Evolutionary conservation across 1,140 invertebrate genomes (phyloP).

Genomic region (Lerema accius): DNA sequence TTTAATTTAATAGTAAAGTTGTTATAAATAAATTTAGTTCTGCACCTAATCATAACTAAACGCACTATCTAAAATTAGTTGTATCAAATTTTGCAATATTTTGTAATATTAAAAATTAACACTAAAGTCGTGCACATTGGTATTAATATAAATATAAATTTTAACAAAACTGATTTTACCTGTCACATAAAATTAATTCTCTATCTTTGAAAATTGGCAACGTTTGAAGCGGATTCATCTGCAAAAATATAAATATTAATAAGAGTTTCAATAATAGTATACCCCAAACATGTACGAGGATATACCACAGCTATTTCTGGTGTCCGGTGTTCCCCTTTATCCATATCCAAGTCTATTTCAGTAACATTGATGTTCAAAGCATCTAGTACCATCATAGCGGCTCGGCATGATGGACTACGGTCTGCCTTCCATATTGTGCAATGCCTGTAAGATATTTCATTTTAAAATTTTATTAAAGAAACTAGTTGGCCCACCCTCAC

Average conservation of each 20-base stretch:
- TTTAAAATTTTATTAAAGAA: too few species aligned
- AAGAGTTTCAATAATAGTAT: background rate
- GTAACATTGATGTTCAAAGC: constrained; percentile 56
- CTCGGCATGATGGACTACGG: constrained; percentile 55
- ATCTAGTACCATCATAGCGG: constrained; percentile 62
- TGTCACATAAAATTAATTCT: constrained; percentile 85
- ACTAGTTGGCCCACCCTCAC: too few species aligned
- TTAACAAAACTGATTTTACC: too few species aligned
- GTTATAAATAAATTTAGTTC: too few species aligned
- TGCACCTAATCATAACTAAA: too few species aligned
- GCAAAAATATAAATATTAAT: constrained; percentile 36
- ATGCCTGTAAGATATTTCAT: constrained; percentile 42
- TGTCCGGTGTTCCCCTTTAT: constrained; percentile 46
- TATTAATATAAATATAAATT: background rate
- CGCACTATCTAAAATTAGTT: too few species aligned
- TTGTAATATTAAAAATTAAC: background rate
- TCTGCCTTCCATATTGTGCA: constrained; percentile 64
- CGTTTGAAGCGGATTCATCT: constrained; percentile 90
- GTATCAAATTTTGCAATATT: too few species aligned
- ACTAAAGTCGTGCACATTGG: background rate
- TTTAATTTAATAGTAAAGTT: too few species aligned
- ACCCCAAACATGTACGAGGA: background rate
- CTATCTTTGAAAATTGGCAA: constrained; percentile 88
- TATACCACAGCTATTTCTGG: constrained; percentile 37
- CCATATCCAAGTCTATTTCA: constrained; percentile 56